Evolutionary conservation across 2,888 invertebrate species (phyloP).

Genomic region (Conistra vaccinii): DNA sequence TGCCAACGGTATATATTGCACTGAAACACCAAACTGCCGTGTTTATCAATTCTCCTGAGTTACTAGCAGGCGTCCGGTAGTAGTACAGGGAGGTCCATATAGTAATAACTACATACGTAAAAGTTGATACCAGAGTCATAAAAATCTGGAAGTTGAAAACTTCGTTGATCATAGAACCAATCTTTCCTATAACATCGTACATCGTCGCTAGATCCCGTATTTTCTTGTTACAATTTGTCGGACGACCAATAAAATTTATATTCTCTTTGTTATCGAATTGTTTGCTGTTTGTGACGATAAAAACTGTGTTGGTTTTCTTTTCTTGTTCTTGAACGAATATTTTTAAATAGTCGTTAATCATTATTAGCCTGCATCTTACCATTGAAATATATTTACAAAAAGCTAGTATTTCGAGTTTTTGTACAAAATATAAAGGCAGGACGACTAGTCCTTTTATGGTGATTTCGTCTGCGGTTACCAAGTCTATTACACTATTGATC

Average conservation of each 20-base stretch:
- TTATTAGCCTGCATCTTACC: slow-evolving; percentile 70
- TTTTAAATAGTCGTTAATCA: slow-evolving; percentile 74
- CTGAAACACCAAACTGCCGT: slow-evolving; percentile 74
- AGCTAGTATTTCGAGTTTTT: slow-evolving; percentile 74
- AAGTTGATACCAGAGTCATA: slow-evolving; percentile 78
- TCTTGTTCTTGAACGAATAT: slow-evolving; percentile 72
- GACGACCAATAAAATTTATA: slow-evolving; percentile 69
- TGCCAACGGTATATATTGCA: slow-evolving; percentile 71
- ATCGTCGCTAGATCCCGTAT: slow-evolving; percentile 75
- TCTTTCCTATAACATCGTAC: slow-evolving; percentile 76
- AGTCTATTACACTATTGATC: slow-evolving; percentile 59
- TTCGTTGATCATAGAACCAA: slow-evolving; percentile 74
- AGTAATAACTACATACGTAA: slow-evolving; percentile 76
- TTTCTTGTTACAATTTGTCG: slow-evolving; percentile 70
- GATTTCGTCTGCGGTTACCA: slow-evolving; percentile 52
- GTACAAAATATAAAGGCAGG: slow-evolving; percentile 69
- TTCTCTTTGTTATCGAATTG: slow-evolving; percentile 49
- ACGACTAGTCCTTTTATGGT: slow-evolving; percentile 51
- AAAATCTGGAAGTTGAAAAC: slow-evolving; percentile 81
- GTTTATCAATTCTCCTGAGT: slow-evolving; percentile 67
- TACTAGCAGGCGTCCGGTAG: slow-evolving; percentile 66
- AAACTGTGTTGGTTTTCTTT: slow-evolving; percentile 63
- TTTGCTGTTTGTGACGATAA: slow-evolving; percentile 67
- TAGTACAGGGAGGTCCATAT: slow-evolving; percentile 78
- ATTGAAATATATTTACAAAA: slow-evolving; percentile 75